Percentiles rank a stretch among this genome's conserved stretches.
phyloP scores from a whole-genome alignment of 2,113 vertebrate species.

The Dolichallabes microphthalmus region DNA sequence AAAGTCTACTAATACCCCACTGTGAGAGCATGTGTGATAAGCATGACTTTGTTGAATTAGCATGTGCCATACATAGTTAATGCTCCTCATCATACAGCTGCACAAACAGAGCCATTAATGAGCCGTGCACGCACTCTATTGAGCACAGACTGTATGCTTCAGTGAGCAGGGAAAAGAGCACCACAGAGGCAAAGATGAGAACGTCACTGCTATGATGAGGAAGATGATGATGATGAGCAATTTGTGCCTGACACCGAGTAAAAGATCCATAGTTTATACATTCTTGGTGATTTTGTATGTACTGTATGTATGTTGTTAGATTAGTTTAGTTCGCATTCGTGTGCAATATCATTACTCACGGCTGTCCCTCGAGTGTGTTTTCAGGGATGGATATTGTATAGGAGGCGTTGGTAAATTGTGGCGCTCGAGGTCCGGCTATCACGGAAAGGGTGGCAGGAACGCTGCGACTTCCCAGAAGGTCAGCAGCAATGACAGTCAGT shows the following conservation, averaged over 20 bases:
- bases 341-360: slow-evolving; percentile 72
- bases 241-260: neutral
- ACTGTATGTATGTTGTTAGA: neutral
- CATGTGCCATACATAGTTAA: neutral
- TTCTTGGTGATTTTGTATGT: neutral
- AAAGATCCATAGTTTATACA: neutral
- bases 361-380: slow-evolving; percentile 70
- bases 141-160: neutral
- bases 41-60: slow-evolving; percentile 7
- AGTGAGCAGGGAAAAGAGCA: neutral
- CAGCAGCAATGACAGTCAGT: slow-evolving; percentile 78
- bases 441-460: slow-evolving; percentile 75
- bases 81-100: neutral
- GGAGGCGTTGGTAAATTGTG: slow-evolving; percentile 81
- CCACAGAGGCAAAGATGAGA: neutral
- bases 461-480: slow-evolving; percentile 78
- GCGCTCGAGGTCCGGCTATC: slow-evolving; percentile 75
- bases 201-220: neutral
- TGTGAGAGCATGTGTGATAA: neutral
- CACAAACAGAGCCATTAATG: slow-evolving; percentile 7
- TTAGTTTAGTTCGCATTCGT: neutral
- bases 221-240: slow-evolving; percentile 1
- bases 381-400: slow-evolving; percentile 78
- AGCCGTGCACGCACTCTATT: neutral
- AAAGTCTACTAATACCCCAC: neutral